Conservation (phyloP, 1,140 invertebrate genomes). For the Lanistes nyassanus region DNA sequence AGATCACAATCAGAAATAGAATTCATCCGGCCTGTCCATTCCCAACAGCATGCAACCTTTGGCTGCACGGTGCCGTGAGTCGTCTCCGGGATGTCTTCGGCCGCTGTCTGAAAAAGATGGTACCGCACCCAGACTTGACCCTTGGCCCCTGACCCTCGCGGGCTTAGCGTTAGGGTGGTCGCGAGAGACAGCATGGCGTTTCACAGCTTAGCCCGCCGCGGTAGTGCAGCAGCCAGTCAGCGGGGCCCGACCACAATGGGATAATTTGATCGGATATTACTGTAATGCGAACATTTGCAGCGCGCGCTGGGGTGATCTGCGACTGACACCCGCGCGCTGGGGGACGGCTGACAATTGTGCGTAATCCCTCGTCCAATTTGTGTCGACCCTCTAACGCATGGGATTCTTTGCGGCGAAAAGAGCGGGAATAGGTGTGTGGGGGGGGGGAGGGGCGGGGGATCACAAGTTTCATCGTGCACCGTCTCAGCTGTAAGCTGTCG, state of each 20-base stretch:
- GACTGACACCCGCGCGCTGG: conserved; percentile 3
- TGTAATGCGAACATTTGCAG: conserved; percentile 1
- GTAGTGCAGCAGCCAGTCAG: not conserved
- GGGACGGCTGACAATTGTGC: not conserved
- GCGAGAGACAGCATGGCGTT: not conserved
- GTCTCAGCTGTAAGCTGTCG: too few relatives aligned
- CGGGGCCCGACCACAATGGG: not conserved
- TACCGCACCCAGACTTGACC: too few relatives aligned
- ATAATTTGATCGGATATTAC: conserved; percentile 12
- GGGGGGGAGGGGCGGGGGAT: not conserved
- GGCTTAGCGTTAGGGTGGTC: not conserved
- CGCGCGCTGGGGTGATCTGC: not conserved
- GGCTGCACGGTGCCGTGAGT: too few relatives aligned
- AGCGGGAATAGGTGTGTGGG: not conserved
- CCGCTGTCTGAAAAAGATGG: too few relatives aligned
- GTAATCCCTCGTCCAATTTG: conserved; percentile 8
- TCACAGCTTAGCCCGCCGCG: not conserved
- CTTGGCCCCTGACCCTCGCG: not conserved
- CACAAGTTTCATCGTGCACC: too few relatives aligned
- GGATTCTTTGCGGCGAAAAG: not conserved
- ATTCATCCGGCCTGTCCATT: too few relatives aligned
- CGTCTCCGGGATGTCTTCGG: too few relatives aligned
- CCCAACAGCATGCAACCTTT: too few relatives aligned
- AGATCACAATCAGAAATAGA: too few relatives aligned
- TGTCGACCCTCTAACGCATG: not conserved